A percentile compares a stretch with the other conserved stretches of the same genome.
Conservation (phyloP, 64 coral and sea anemone genomes). For the Porites lutea region DNA sequence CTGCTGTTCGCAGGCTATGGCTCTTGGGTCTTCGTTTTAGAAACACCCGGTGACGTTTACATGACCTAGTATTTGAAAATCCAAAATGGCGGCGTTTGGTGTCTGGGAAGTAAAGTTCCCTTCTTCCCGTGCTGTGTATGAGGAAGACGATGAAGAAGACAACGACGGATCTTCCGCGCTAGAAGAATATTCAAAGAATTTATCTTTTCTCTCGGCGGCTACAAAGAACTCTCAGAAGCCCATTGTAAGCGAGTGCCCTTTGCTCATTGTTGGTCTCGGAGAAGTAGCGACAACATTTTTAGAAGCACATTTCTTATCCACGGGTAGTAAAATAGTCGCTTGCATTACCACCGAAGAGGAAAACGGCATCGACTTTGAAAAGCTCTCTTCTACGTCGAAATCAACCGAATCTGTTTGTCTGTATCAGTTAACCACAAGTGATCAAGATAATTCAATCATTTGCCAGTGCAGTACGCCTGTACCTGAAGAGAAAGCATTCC, state of each 20-base stretch:
- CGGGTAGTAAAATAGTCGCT: conserved; percentile 57
- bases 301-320: conserved; percentile 72
- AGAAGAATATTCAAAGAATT: conserved; percentile 42
- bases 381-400: background rate
- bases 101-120: conserved; percentile 86
- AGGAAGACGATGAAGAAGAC: conserved; percentile 91
- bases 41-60: too few relatives aligned
- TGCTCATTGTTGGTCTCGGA: conserved; percentile 76
- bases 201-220: conserved; percentile 52
- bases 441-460: conserved; percentile 51
- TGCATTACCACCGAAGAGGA: conserved; percentile 44
- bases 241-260: conserved; percentile 32
- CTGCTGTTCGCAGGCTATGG: too few relatives aligned
- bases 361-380: background rate
- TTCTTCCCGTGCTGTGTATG: conserved; percentile 87
- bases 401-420: conserved; percentile 22
- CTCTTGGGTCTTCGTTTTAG: too few relatives aligned
- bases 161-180: conserved; percentile 16
- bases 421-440: conserved; percentile 41
- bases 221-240: background rate
- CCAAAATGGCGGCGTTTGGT: conserved; percentile 92
- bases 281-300: conserved; percentile 89
- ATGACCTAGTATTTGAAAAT: too few relatives aligned
- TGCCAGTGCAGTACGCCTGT: conserved; percentile 64
- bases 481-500: conserved; percentile 61